Evolutionary conservation across 2,113 vertebrate genomes (phyloP).

Genomic region (Aptenodytes forsteri): DNA sequence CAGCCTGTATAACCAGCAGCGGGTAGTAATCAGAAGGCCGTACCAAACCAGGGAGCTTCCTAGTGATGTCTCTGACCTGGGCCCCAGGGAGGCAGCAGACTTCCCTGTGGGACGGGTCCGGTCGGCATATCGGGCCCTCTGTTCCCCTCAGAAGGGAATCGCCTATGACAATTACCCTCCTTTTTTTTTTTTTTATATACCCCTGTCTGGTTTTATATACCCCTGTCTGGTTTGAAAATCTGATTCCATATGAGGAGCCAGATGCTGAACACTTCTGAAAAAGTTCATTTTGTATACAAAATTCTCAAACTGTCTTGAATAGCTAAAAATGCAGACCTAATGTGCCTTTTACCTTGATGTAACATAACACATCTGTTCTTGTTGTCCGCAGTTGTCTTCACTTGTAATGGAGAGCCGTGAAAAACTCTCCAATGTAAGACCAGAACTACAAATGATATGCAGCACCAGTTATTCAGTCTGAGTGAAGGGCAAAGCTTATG

Average conservation of each 20-base stretch:
- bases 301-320: neutral
- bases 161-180: too few relatives aligned
- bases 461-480: neutral
- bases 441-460: neutral
- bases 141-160: too few relatives aligned
- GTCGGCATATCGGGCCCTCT: too few relatives aligned
- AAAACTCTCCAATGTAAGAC: neutral
- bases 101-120: too few relatives aligned
- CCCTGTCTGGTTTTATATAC: neutral
- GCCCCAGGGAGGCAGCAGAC: too few relatives aligned
- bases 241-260: neutral
- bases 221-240: neutral
- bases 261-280: neutral
- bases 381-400: neutral
- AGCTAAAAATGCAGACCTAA: neutral
- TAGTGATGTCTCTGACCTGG: too few relatives aligned
- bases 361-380: rapidly evolving
- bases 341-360: neutral
- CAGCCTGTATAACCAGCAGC: too few relatives aligned
- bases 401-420: neutral
- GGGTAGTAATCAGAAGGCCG: too few relatives aligned
- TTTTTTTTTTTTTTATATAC: too few relatives aligned
- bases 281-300: neutral
- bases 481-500: neutral
- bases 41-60: too few relatives aligned